Base-by-base conservation (phyloP, 2,113 vertebrate genomes). In the Pithys albifrons region DNA sequence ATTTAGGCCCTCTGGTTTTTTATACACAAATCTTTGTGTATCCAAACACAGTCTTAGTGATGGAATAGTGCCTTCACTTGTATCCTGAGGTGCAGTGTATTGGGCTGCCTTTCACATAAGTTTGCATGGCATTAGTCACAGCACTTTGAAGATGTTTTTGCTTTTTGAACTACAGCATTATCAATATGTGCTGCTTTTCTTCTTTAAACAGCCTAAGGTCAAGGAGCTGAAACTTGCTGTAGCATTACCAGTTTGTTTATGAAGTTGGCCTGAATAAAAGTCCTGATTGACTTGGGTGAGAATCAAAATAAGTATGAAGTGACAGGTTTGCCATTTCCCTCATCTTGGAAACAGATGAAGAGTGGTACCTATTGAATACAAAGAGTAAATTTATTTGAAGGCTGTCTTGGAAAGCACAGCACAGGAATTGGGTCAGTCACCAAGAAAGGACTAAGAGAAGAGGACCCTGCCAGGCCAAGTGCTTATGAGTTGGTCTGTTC, bases 251-350 rank as follows among this genome's bases (percentile, higher is more conserved):
- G 52, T 46, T 78, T 62, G 35, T 89, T 96, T 76, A 48, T 57
- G 84, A 95, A 84, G 33, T 46, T 77, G 41, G 51, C 84, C 88
- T 87, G 58, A 72, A 77, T 62, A 88, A 83, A 95, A 88, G 48
- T 77, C 43, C 77, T 0, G 0, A 27, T 51, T 74, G 64, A 88
- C 93, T 80, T 74, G 67, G 33, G n/a, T 92, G 29, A 94, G 52
- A 92, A 76, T 89, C 51, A 76, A 94, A 93, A 89, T 61, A 87
- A 74, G 78, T 85, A 59, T 6, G 51, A 91, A 91, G 43, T 87
- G 76, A 85, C 49, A 86, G 52, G 54, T 57, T 84, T 93, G 70
- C 64, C 12, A 35, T 64, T 89, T 95, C 33, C 45, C 28, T 94
- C 54, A 25, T 58, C 67, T 81, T 72, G 57, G 89, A 91, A 89